Base-by-base conservation (phyloP, 2,888 invertebrate species). In the Parochlus steinenii region DNA sequence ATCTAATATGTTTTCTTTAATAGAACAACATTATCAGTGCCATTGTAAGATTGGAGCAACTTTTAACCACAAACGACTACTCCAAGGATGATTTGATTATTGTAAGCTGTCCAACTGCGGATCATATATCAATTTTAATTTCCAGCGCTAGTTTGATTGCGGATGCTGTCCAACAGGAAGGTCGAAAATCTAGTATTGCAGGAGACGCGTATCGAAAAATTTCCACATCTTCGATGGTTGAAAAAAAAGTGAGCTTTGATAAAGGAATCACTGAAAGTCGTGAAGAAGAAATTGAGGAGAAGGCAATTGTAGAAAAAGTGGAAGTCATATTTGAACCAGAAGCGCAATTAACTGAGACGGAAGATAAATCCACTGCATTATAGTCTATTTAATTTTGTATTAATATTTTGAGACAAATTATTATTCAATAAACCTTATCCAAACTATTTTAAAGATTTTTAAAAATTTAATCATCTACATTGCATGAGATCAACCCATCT, bases 31-130 rank as follows among this genome's bases (percentile, higher is more conserved):
- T 93, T 1, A 81, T 90, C 5, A 85, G 78, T 31, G 70, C 74
- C 22, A 95, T 92, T 59, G 74, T 86, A 6, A 83, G 86, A 56
- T 56, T 93, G 25, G 78, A 80, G 45, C 81, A 83, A 52, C 61
- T 80, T 14, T 60, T 93, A 8, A 58, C 71, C 2, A 67, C 66
- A 41, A 74, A 76, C 18, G 73, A 79, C 33, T 95, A 89, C 52
- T 69, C 71, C 0, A 66, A 73, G 19, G 93, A 95, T 50, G 85
- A 87, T 47, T 67, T 71, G 38, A 64, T 80, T 35, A 72, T 92
- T 33, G 79, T 92, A 4, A 87, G 77, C 7, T 89, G 92, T 50
- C 95, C 95, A 0, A 75, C 89, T 3, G 77, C 85, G 3, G 95
- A 97, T 52, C 95, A 95, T 62, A 74, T 95, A 8, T 81, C 83